A percentile compares a stretch with the other conserved stretches of the same genome.
Conservation (phyloP, 2,797 vertebrate genomes). For the Urophycis tenuis region DNA sequence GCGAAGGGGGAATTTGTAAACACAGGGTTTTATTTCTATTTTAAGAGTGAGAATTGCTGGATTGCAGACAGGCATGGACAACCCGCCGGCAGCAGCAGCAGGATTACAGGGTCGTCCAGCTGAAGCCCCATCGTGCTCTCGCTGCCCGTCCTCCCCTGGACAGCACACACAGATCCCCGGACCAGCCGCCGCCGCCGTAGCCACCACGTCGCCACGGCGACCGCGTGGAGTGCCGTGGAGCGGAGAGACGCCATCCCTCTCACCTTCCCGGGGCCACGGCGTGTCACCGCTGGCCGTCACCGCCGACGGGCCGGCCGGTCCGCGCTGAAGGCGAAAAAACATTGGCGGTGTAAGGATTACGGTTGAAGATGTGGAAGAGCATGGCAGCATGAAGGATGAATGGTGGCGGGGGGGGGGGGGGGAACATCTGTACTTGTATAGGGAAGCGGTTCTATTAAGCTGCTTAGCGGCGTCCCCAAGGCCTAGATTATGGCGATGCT, state of each 20-base stretch:
- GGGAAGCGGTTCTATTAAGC: conserved; percentile 51
- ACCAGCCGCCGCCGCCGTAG: too few species aligned
- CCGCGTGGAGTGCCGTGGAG: too few species aligned
- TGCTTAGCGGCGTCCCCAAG: conserved; percentile 49
- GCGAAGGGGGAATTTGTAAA: background rate
- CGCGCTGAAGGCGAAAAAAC: conserved; percentile 6
- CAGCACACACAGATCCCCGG: too few species aligned
- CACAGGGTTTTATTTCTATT: background rate
- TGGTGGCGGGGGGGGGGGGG: conserved; percentile 29
- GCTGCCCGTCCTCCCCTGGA: conserved; percentile 16
- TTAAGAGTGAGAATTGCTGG: conserved; percentile 2
- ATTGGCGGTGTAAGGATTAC: conserved; percentile 42
- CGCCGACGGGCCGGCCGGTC: conserved; percentile 1
- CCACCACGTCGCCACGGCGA: too few species aligned
- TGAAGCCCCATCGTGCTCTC: background rate
- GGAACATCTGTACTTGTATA: conserved; percentile 43
- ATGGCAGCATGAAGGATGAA: background rate
- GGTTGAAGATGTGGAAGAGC: conserved; percentile 9
- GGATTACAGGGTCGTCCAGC: background rate
- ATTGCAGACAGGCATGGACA: background rate
- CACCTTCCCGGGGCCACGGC: background rate
- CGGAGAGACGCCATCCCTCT: background rate
- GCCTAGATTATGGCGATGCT: conserved; percentile 40
- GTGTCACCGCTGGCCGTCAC: conserved; percentile 36
- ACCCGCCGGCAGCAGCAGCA: background rate